Conservation (phyloP, 2,888 invertebrate genomes). For the Rotaria socialis region DNA sequence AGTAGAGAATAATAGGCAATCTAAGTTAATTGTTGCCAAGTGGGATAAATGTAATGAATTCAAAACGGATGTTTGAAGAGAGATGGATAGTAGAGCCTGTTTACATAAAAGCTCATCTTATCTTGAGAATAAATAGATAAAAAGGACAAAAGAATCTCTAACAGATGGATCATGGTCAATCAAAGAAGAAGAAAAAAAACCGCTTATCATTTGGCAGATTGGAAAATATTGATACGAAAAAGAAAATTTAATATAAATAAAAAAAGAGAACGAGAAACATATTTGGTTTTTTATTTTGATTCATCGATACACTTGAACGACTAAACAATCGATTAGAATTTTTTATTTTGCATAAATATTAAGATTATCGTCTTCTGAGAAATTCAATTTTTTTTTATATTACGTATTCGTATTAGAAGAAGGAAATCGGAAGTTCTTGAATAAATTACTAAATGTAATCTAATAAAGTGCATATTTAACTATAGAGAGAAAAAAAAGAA, state of each 20-base stretch:
- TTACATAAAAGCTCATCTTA: constrained; percentile 22
- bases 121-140: constrained; percentile 14
- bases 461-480: neutral
- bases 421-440: neutral
- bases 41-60: constrained; percentile 26
- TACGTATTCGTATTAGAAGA: neutral
- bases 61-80: constrained; percentile 10
- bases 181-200: neutral
- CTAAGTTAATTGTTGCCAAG: constrained; percentile 21
- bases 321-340: neutral
- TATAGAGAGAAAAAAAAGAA: no score
- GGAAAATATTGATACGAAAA: neutral
- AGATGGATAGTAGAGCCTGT: neutral
- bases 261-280: neutral
- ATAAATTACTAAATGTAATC: neutral
- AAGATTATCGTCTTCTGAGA: neutral
- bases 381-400: neutral
- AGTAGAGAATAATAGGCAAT: neutral
- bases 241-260: neutral
- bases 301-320: neutral
- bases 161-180: neutral
- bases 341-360: neutral
- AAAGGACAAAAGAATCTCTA: neutral
- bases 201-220: neutral
- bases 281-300: neutral